phyloP scores from a whole-genome alignment of 1,140 invertebrate genomes.

The Hylaeus anthracinus region DNA sequence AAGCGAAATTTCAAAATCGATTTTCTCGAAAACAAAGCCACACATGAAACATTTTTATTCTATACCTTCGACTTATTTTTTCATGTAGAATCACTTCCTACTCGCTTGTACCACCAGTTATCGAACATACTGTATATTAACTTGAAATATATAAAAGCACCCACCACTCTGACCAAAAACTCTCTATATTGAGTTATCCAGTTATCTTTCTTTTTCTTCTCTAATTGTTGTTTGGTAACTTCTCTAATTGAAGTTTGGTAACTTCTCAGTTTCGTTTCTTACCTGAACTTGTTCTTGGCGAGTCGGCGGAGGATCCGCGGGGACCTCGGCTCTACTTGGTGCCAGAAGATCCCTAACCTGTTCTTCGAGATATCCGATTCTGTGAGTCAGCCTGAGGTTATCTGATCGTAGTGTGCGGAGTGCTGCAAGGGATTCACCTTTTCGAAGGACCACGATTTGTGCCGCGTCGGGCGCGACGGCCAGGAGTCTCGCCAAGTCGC shows the following conservation, averaged over 20 bases:
- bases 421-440: slow-evolving; percentile 83
- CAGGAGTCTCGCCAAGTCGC: slow-evolving; percentile 86
- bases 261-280: not conserved
- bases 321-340: slow-evolving; percentile 68
- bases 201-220: too few species aligned
- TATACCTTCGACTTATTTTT: too few species aligned
- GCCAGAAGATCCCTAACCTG: slow-evolving; percentile 88
- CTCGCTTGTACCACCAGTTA: too few species aligned
- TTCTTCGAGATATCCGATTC: slow-evolving; percentile 94
- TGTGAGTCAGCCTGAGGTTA: slow-evolving; percentile 91
- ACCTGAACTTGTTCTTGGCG: slow-evolving; percentile 74
- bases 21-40: too few species aligned
- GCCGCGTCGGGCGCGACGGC: slow-evolving; percentile 82
- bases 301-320: slow-evolving; percentile 50
- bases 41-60: too few species aligned
- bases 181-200: too few species aligned
- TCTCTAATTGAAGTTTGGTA: not conserved
- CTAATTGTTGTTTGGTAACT: too few species aligned
- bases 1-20: too few species aligned
- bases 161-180: too few species aligned
- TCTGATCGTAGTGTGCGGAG: slow-evolving; percentile 86
- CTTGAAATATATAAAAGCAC: too few species aligned
- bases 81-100: too few species aligned
- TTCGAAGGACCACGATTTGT: slow-evolving; percentile 79
- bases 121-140: too few species aligned